Evolutionary conservation across 2,113 vertebrate genomes (phyloP), one percentile per base, ranked within the genome.

Genomic region (Plotosus lineatus): DNA sequence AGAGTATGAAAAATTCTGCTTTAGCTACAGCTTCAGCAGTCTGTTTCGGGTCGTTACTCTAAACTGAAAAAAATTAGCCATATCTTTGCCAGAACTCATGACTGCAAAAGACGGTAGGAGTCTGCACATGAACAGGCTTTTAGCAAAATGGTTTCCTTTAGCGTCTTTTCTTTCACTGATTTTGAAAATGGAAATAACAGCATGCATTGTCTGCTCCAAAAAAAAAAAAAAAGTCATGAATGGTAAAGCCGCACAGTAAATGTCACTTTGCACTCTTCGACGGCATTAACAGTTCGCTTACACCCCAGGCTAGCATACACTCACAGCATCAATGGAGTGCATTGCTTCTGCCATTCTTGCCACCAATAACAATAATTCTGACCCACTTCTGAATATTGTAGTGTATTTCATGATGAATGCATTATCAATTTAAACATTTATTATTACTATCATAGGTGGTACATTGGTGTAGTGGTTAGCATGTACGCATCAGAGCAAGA

Each of bases 151-250:
- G 61, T 46, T 48, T 78, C 40, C 58, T 46, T 77, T 5, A 1
- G 61, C 48, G 48, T 23, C 44, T 63, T 68, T 78, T 68, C 48
- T 28, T 55, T 48, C n/a, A 42, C 26, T 42, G 63, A 68, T 53
- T 12, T 23, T 78, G 77, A 68, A 46, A 68, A 68, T 68, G 42
- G 28, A 38, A 80, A 60, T 80, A 60, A 61, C 26, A 42, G 51
- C 51, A n/a, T n/a, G 46, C 36, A 21, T 38, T 38, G 51, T 72
- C 40, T 71, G 65, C 17, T 48, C 33, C 76, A 26, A 2, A n/a
- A 65, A 68, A 58, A 71, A 77, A 69, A 69, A 69, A 44, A 8
- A n/a, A 23, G 23, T 26, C 0, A 1, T 33, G 46, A 51, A 51
- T 48, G 17, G 40, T 8, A 77, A 76, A 69, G 63, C 23, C 53